These are phyloP conservation scores for Oreochromis grahami DNA, from an alignment of 2,797 vertebrate species.

Conservation along the genomic window DNA sequence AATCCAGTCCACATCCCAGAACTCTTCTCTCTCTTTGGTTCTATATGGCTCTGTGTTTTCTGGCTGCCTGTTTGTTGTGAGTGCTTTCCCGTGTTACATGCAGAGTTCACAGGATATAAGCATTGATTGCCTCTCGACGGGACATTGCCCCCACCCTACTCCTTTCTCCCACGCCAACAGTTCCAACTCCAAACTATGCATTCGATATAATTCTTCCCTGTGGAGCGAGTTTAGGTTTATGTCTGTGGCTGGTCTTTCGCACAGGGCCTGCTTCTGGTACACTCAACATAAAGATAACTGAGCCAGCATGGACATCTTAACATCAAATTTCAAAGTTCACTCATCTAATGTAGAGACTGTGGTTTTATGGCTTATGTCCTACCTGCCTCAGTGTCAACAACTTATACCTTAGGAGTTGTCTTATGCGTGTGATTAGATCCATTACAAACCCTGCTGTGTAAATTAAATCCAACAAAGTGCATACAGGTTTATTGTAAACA, in stretches of 20 bases:
- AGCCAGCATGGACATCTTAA: not conserved
- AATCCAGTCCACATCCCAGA: conserved; percentile 27
- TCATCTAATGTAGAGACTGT: not conserved
- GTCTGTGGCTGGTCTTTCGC: conserved; percentile 20
- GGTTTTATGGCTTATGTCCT: not conserved
- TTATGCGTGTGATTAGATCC: not conserved
- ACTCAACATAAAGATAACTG: not conserved
- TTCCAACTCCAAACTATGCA: conserved; percentile 53
- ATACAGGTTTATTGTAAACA: not conserved
- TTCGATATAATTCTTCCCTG: conserved; percentile 53
- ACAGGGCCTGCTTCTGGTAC: not conserved
- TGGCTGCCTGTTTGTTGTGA: conserved; percentile 29
- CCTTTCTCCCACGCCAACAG: conserved; percentile 38
- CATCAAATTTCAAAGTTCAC: not conserved
- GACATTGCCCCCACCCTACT: conserved; percentile 62
- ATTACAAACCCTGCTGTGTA: not conserved
- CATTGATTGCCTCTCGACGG: conserved; percentile 77
- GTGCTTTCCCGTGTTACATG: conserved; percentile 61
- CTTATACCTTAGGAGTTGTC: not conserved
- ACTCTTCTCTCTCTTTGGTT: not conserved
- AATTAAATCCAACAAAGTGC: not conserved
- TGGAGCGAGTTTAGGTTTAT: conserved; percentile 18
- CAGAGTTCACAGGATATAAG: conserved; percentile 70
- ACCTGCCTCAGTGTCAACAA: not conserved
- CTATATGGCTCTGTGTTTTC: conserved; percentile 14